Base-by-base conservation (phyloP, 2,888 invertebrate species). In the Carpatolechia fugitivella region DNA sequence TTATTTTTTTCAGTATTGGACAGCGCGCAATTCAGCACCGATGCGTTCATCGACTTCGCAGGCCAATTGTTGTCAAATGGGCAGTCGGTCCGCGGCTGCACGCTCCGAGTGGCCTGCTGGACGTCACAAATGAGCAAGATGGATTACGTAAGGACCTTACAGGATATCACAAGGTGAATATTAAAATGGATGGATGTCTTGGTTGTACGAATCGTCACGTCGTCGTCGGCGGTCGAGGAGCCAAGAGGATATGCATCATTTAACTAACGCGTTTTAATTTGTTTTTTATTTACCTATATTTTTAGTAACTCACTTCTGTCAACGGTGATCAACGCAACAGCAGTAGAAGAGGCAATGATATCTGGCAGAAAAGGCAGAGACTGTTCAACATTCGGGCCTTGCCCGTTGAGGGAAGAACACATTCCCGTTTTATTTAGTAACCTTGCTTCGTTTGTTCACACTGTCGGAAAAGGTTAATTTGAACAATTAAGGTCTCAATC, bases 291-390 rank as follows among this genome's bases (percentile, higher is more conserved):
- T 56, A 50, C n/a, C n/a, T n/a, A n/a, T n/a, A n/a, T 52, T 78
- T 80, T 44, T 78, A 92, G 92, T 57, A 88, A 90, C 67, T 73
- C 74, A 54, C 81, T 91, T 55, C 68, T 92, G 33, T 78, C 85
- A 6, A 69, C 80, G 5, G 71, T 88, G 56, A 72, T 89, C 29
- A 91, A 92, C 61, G 82, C 91, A 0, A 91, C 92, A 0, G 74
- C 85, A 0, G 72, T 92, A 1, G 80, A 89, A 62, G 90, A 91
- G 40, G 92, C 92, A 0, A 80, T 91, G 55, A 52, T 68, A 0
- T 76, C 76, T 0, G 92, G 91, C 0, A 75, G 76, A 5, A 70
- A 71, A 6, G 82, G 84, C 2, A 72, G 79, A 0, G 83, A 90
- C 56, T 92, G 92, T 62, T 66, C 70, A 11, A 64, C 68, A 6